These are phyloP conservation scores for Drosophila gaucha DNA, from an alignment of 2,888 invertebrate genomes.

Conservation along the genomic window DNA sequence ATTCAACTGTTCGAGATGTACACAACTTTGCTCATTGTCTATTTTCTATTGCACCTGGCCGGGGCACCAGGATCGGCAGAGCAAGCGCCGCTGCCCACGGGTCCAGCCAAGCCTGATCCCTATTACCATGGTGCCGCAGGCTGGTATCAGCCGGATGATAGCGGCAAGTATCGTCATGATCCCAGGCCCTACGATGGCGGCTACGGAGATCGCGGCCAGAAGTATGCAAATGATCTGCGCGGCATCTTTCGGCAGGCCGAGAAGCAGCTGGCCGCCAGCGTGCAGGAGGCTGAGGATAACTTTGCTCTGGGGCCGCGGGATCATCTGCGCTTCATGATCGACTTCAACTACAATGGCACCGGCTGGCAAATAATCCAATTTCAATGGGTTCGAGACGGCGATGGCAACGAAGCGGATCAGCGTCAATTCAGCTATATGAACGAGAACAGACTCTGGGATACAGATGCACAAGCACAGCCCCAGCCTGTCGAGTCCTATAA, in stretches of 20 bases:
- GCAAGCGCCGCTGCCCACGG: conserved; percentile 18
- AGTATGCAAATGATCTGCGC: conserved; percentile 74
- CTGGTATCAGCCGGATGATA: conserved; percentile 86
- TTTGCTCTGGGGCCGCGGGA: conserved; percentile 71
- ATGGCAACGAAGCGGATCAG: conserved; percentile 66
- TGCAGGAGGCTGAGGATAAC: conserved; percentile 39
- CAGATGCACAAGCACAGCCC: neutral
- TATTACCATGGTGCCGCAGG: conserved; percentile 84
- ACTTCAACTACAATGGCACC: conserved; percentile 79
- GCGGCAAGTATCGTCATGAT: conserved; percentile 86
- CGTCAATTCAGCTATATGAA: conserved; percentile 84
- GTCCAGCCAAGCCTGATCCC: conserved; percentile 54
- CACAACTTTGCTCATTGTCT: conserved; percentile 41
- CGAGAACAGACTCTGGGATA: conserved; percentile 85
- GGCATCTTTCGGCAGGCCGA: conserved; percentile 55
- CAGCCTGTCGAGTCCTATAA: conserved; percentile 24
- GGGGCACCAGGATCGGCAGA: conserved; percentile 10
- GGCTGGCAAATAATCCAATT: conserved; percentile 83
- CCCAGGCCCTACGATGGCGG: conserved; percentile 86
- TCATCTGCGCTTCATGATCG: conserved; percentile 80
- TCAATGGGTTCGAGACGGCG: conserved; percentile 81
- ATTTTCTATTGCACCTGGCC: conserved; percentile 15
- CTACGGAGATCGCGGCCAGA: conserved; percentile 85
- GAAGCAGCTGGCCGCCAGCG: conserved; percentile 53
- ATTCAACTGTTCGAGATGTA: conserved; percentile 56